Base-by-base conservation (phyloP, 2,113 vertebrate species). In the Trichechus manatus region DNA sequence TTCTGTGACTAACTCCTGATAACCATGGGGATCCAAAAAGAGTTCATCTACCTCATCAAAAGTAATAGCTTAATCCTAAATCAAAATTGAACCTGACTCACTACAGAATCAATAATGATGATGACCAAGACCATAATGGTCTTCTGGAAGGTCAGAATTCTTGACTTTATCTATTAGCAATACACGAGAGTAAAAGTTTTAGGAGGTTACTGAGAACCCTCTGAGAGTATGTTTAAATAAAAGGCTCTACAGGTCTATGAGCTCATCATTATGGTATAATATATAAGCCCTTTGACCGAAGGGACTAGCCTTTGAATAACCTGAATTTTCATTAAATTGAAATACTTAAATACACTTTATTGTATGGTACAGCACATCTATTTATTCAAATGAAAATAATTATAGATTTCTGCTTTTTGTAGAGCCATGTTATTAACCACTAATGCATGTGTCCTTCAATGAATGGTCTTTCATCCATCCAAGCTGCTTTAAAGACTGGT, bases 301-400 rank as follows among this genome's bases (percentile, higher is more conserved):
- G 87, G 25, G n/a, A 83, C 68, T 83, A 27, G 29, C 50, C 64
- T 97, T 96, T 87, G 68, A 79, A 68, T 93, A 91, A 36, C 36
- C 87, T 86, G 63, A 84, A 97, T 97, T 91, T 75, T 87, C 84
- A 79, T 94, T 81, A 77, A 91, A 93, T 68, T 39, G 33, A 91
- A 85, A 91, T 64, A 86, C 39, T 36, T 44, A 66, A 81, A 50
- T 66, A 33, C 0, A 95, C 39, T 92, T 80, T 93, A 63, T 63
- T 86, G 1, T 88, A 64, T 19, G 78, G 23, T 66, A 33, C 22
- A 66, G 36, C 63, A 96, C 36, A 81, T 23, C 25, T 15, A 59
- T 89, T 91, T 89, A 74, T 93, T 96, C 84, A 93, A 93, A 44
- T 92, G 64, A 29, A 87, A 93, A 78, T 78, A 74, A 75, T 92